Evolutionary conservation across 2,113 vertebrate genomes (phyloP).

Genomic region (Rhipidura dahli): DNA sequence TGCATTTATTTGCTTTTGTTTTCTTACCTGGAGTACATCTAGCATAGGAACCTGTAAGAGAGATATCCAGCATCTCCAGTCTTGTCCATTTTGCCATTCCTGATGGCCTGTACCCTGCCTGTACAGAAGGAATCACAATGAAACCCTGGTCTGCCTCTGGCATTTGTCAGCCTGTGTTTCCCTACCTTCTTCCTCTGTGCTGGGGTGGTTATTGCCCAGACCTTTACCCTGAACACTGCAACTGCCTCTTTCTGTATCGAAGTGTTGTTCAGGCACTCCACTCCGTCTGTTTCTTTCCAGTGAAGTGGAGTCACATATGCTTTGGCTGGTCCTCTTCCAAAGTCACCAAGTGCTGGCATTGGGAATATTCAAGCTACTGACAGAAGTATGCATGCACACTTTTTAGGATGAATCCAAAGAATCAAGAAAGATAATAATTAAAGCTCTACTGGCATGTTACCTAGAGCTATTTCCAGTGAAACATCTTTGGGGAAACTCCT

Average conservation of each 20-base stretch:
- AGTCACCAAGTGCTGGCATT: rapidly evolving
- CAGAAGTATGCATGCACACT: not conserved
- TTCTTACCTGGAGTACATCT: not conserved
- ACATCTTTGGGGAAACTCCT: not conserved
- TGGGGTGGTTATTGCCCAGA: not conserved
- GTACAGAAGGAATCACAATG: not conserved
- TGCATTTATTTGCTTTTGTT: not conserved
- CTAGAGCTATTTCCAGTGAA: not conserved
- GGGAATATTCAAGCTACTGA: not conserved
- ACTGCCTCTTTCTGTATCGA: not conserved
- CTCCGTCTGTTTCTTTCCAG: not conserved
- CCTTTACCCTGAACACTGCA: not conserved
- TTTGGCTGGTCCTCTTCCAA: not conserved
- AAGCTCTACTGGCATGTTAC: not conserved
- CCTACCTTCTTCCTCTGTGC: not conserved
- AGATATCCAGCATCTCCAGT: not conserved
- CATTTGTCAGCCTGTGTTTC: not conserved
- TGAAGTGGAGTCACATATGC: not conserved
- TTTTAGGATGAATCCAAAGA: not conserved
- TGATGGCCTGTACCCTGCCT: not conserved
- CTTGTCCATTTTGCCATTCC: not conserved
- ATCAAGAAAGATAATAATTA: not conserved
- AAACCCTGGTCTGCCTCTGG: not conserved
- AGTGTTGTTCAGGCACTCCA: not conserved
- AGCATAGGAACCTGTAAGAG: not conserved